Evolutionary conservation across 2,113 vertebrate genomes (phyloP).

Genomic region (Bucco capensis): DNA sequence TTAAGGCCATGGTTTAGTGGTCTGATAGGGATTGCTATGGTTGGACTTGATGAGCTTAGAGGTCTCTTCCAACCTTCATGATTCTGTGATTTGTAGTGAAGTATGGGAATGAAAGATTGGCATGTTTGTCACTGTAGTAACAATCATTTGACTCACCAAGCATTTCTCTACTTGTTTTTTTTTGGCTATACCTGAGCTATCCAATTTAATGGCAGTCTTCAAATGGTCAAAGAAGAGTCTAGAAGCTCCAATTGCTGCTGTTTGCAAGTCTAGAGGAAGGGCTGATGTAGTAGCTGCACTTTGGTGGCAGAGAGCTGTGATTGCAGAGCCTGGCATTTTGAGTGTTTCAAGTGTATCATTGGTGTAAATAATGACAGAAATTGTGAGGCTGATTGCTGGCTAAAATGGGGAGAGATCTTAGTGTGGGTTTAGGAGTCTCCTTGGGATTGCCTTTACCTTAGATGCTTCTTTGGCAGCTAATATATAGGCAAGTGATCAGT

Average conservation of each 20-base stretch:
- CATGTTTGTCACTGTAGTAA: neutral
- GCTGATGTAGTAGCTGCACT: neutral
- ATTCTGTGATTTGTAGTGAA: too few species aligned
- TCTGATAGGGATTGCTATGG: too few species aligned
- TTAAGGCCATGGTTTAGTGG: too few species aligned
- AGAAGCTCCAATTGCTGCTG: fast-evolving
- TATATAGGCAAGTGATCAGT: fast-evolving
- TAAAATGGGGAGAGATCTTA: neutral
- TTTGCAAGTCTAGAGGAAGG: neutral
- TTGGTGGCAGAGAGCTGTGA: neutral
- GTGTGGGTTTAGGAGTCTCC: neutral
- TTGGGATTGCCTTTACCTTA: neutral
- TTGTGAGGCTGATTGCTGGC: fast-evolving
- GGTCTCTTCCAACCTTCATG: too few species aligned
- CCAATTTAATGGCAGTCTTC: fast-evolving
- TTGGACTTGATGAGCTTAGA: too few species aligned
- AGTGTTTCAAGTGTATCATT: neutral
- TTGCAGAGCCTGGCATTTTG: neutral
- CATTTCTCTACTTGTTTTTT: neutral
- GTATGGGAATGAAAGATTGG: neutral
- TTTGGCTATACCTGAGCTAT: neutral
- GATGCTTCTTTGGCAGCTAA: neutral
- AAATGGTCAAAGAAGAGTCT: neutral
- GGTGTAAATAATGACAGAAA: neutral
- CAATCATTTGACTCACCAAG: neutral